phyloP scores from a whole-genome alignment of 2,113 vertebrate species.

The Sitta europaea region DNA sequence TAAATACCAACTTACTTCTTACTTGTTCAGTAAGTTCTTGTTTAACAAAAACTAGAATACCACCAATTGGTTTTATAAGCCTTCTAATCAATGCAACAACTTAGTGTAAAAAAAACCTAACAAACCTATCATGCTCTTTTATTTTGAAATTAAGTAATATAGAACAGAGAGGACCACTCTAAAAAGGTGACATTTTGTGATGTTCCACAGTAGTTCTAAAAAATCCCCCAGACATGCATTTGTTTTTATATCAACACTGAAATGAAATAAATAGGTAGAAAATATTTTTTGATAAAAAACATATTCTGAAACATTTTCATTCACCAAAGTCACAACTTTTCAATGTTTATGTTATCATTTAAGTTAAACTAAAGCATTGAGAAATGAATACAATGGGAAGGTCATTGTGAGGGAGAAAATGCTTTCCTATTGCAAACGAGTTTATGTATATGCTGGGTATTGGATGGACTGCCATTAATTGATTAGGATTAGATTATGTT shows the following conservation, averaged over 20 bases:
- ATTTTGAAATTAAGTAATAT: background rate
- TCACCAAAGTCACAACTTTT: background rate
- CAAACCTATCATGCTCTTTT: background rate
- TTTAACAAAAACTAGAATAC: background rate
- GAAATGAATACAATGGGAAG: too few species aligned
- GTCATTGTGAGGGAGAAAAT: background rate
- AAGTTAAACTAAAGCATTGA: background rate
- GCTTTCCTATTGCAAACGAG: background rate
- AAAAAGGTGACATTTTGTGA: background rate
- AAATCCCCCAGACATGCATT: background rate
- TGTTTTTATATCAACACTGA: background rate
- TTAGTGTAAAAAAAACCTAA: background rate
- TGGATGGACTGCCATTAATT: background rate
- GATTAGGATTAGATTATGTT: background rate
- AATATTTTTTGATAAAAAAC: background rate
- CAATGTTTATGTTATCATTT: background rate
- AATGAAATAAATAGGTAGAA: background rate
- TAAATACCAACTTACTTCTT: background rate
- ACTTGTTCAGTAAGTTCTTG: background rate
- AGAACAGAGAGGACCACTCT: background rate
- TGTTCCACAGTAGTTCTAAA: background rate
- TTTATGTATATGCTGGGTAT: background rate
- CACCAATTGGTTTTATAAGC: background rate
- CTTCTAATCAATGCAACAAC: background rate
- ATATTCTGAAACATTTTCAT: background rate